Percentiles rank a stretch among this genome's conserved stretches.
phyloP scores from a whole-genome alignment of 2,113 vertebrate species.

The Gorilla gorilla region DNA sequence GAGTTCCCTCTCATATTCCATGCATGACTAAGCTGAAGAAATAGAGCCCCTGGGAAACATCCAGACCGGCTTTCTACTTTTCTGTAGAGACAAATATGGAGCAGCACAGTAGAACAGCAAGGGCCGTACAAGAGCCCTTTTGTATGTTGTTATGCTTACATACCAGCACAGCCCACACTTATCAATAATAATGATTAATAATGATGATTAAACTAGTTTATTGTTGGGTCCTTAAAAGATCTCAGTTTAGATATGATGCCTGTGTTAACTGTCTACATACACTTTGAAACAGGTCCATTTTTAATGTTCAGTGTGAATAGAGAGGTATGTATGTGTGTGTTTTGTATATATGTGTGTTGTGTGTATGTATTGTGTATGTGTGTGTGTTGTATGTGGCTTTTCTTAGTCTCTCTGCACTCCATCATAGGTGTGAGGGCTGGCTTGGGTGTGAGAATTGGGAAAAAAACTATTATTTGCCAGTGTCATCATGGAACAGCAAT shows the following conservation, averaged over 20 bases:
- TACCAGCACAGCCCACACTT: conserved; percentile 56
- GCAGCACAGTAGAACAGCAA: background rate
- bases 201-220: conserved; percentile 67
- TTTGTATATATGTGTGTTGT: too few relatives aligned
- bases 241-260: background rate
- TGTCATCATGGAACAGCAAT: background rate
- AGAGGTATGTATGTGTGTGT: background rate
- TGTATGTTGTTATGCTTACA: conserved; percentile 65
- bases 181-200: conserved; percentile 60
- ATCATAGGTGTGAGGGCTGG: background rate
- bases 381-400: background rate
- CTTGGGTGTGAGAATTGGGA: too few relatives aligned
- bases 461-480: background rate
- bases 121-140: background rate
- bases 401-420: background rate
- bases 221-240: conserved; percentile 58
- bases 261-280: background rate
- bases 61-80: background rate
- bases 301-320: background rate
- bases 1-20: background rate
- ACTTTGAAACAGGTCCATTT: background rate
- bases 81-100: background rate
- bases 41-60: background rate
- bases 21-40: background rate
- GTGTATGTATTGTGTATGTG: too few relatives aligned